Evolutionary conservation across 1,140 invertebrate species (phyloP), one percentile per base, ranked within the genome.

Genomic region (Armadillidium nasatum): DNA sequence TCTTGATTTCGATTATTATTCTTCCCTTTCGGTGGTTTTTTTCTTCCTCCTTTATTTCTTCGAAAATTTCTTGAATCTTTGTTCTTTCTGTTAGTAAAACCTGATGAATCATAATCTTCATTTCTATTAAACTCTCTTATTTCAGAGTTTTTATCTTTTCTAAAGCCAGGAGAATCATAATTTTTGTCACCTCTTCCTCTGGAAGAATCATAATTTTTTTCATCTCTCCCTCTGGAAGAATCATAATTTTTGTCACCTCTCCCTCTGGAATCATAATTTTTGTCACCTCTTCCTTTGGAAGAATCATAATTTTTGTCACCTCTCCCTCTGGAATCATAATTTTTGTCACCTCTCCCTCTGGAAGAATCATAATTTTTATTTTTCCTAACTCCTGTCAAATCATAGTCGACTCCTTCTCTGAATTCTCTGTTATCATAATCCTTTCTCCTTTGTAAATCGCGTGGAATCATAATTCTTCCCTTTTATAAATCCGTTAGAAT

Each of bases 311-410:
- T n/a, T n/a, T n/a, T n/a, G n/a, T n/a, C n/a, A n/a, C n/a, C n/a
- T n/a, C n/a, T n/a, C n/a, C n/a, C n/a, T n/a, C n/a, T n/a, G n/a
- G 50, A 60, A 19, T 60, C 50, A 60, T 15, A 60, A 60, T 60
- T 60, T 15, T 60, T 1, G 7, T 19, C 19, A 15, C 19, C 19
- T 60, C 50, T 13, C 11, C 1, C 11, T 60, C 19, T 19, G 11
- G 50, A 60, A 15, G 50, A 19, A 60, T 60, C 50, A 60, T 60
- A 33, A 60, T 60, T 19, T 60, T 13, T 60, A 33, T 33, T 33
- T 33, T 33, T 33, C 6, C 33, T 33, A 33, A 33, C 33, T 33
- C 33, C 33, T 33, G 33, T 33, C 33, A 33, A 33, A 33, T 33
- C 33, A 33, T 33, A 33, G 33, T 33, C n/a, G n/a, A n/a, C n/a